A percentile compares a stretch with the other conserved stretches of the same genome.
These are phyloP conservation scores for Chaetodon trifascialis DNA, from an alignment of 2,113 vertebrate genomes.

Conservation along the genomic window DNA sequence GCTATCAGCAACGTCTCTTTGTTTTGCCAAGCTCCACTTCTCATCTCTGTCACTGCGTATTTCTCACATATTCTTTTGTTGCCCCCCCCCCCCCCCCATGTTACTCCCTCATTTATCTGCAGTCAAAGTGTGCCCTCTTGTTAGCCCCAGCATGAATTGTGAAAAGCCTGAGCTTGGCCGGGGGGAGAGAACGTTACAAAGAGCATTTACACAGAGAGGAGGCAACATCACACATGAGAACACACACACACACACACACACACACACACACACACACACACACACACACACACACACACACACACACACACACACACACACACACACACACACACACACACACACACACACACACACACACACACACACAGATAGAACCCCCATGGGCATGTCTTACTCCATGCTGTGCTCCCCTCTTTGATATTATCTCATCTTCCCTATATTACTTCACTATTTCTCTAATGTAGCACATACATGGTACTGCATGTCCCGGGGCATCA, in stretches of 20 bases:
- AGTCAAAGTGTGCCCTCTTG: constrained; percentile 39
- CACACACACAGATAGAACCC: not conserved
- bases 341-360: not conserved
- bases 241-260: not conserved
- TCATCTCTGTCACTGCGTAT: constrained; percentile 34
- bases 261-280: not conserved
- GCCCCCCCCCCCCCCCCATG: not conserved
- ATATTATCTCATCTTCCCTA: constrained; percentile 3
- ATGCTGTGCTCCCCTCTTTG: constrained; percentile 10
- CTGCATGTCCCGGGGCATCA: not conserved
- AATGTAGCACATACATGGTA: not conserved
- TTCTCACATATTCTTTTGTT: constrained; percentile 32
- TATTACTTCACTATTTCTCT: not conserved
- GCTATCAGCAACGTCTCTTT: constrained; percentile 47
- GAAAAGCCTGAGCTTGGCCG: constrained; percentile 47
- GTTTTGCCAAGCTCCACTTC: constrained; percentile 40
- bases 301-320: not conserved
- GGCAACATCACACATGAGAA: not conserved
- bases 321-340: not conserved
- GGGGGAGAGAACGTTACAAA: constrained; percentile 29
- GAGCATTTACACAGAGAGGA: constrained; percentile 23
- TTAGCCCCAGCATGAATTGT: constrained; percentile 50
- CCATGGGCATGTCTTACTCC: constrained; percentile 1
- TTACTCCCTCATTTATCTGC: constrained; percentile 31
- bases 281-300: not conserved